Conservation (phyloP, 2,113 vertebrate species). For the Tragelaphus imberbis region DNA sequence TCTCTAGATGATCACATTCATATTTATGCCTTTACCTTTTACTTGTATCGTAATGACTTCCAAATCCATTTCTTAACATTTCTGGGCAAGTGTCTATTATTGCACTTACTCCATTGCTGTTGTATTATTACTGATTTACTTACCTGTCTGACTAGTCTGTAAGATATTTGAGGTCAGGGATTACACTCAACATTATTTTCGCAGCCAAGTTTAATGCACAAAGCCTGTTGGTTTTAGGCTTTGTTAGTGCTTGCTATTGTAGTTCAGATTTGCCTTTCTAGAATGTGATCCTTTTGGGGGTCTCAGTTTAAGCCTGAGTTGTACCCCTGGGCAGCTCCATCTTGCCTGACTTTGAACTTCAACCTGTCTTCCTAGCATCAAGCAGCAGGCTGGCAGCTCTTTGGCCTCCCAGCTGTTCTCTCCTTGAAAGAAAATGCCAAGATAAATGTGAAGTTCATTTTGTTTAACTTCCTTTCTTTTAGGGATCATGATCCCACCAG, state of each 20-base stretch:
- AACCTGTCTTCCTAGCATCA: neutral
- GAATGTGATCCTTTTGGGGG: neutral
- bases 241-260: neutral
- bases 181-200: neutral
- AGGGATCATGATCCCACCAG: neutral
- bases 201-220: neutral
- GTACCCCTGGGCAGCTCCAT: neutral
- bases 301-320: neutral
- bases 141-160: neutral
- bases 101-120: neutral
- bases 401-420: neutral
- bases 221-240: constrained; percentile 2
- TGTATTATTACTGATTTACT: constrained; percentile 6
- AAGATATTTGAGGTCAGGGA: neutral
- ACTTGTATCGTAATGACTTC: neutral
- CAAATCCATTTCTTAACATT: neutral
- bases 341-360: neutral
- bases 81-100: neutral
- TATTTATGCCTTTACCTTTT: neutral
- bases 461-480: neutral
- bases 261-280: neutral
- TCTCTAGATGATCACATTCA: neutral
- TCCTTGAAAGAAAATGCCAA: neutral
- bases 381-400: neutral
- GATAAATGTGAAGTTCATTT: neutral